Conservation (phyloP, 2,113 vertebrate species). For the Perca flavescens region DNA sequence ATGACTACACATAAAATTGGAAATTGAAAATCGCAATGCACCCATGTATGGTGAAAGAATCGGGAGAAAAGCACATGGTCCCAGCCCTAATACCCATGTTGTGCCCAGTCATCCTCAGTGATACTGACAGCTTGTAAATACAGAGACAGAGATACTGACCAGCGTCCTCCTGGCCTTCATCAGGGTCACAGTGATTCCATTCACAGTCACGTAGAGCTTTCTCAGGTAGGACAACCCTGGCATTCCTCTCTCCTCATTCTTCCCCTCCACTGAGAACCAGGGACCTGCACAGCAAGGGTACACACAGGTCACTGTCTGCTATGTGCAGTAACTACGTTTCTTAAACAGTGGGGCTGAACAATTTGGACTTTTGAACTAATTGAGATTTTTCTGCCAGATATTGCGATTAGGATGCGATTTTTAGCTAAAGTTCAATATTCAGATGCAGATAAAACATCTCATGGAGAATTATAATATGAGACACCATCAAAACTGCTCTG, state of each 20-base stretch:
- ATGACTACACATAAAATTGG: too few relatives aligned
- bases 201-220: conserved; percentile 82
- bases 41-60: too few relatives aligned
- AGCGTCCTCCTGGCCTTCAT: conserved; percentile 80
- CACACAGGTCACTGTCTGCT: background rate
- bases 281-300: conserved; percentile 69
- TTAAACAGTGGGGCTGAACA: background rate
- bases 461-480: too few relatives aligned
- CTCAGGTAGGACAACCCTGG: conserved; percentile 82
- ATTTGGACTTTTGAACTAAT: too few relatives aligned
- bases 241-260: conserved; percentile 84
- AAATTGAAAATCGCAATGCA: too few relatives aligned
- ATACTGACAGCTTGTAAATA: background rate
- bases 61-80: too few relatives aligned
- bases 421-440: too few relatives aligned
- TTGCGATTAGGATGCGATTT: too few relatives aligned
- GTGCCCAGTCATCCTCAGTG: background rate
- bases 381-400: too few relatives aligned
- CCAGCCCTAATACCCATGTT: background rate
- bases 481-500: too few relatives aligned
- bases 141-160: conserved; percentile 73
- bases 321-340: too few relatives aligned
- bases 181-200: conserved; percentile 81
- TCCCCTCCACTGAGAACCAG: conserved; percentile 86
- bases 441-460: too few relatives aligned